A percentile compares a stretch with the other conserved stretches of the same genome.
Conservation (phyloP, 2,113 vertebrate genomes). For the Nettapus auritus region DNA sequence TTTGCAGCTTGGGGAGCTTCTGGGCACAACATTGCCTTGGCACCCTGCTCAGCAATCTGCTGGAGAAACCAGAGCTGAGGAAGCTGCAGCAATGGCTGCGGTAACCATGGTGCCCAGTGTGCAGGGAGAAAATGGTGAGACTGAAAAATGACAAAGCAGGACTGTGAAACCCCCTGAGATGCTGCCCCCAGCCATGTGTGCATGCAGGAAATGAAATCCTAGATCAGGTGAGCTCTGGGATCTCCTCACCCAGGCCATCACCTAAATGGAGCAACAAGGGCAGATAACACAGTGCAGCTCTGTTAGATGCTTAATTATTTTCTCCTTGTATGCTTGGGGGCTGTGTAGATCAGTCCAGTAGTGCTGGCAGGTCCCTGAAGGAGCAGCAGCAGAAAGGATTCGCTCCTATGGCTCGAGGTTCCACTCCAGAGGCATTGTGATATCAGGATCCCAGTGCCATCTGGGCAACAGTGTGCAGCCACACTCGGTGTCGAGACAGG, state of each 20-base stretch:
- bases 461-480: rapidly evolving
- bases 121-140: too few relatives aligned
- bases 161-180: background rate
- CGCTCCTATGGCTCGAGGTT: background rate
- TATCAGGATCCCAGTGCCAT: background rate
- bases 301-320: background rate
- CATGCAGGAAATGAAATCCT: background rate
- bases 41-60: background rate
- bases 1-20: background rate
- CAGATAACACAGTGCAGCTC: background rate
- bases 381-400: background rate
- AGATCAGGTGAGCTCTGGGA: background rate
- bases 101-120: background rate
- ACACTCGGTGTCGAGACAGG: background rate
- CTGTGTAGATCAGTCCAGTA: background rate
- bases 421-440: background rate
- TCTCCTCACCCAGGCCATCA: background rate
- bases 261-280: background rate
- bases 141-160: background rate
- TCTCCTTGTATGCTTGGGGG: background rate
- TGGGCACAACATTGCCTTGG: background rate
- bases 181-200: rapidly evolving
- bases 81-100: background rate
- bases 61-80: background rate
- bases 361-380: background rate